Evolutionary conservation across 2,888 invertebrate species (phyloP).

Genomic region (Drosophila phalerata): DNA sequence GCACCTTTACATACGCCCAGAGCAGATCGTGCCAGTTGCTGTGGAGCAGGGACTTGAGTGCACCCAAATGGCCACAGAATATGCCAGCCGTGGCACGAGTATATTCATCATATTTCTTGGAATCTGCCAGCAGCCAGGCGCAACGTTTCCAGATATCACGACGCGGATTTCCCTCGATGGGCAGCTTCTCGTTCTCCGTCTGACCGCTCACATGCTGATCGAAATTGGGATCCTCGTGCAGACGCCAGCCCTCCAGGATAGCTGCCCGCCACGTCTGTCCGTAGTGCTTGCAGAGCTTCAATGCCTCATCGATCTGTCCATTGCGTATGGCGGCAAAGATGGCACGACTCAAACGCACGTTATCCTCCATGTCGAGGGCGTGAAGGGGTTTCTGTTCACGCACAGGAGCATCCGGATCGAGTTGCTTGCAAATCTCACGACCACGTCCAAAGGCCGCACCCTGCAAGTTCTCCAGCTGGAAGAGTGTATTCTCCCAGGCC

Average conservation of each 20-base stretch:
- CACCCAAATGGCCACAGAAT: conserved; percentile 93
- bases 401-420: conserved; percentile 96
- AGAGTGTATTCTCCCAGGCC: conserved; percentile 96
- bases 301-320: conserved; percentile 94
- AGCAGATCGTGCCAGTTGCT: conserved; percentile 95
- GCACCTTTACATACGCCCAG: conserved; percentile 94
- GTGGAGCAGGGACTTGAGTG: conserved; percentile 91
- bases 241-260: conserved; percentile 95
- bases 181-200: conserved; percentile 78
- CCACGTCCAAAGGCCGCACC: conserved; percentile 88
- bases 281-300: conserved; percentile 92
- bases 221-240: conserved; percentile 94
- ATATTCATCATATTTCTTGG: conserved; percentile 87
- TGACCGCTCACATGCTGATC: conserved; percentile 83
- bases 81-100: conserved; percentile 90
- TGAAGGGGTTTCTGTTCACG: conserved; percentile 92
- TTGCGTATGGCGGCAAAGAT: conserved; percentile 92
- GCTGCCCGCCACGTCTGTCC: conserved; percentile 97
- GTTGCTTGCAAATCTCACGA: conserved; percentile 88
- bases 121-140: conserved; percentile 88
- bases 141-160: conserved; percentile 92
- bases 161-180: conserved; percentile 93
- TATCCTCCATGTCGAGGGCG: conserved; percentile 95
- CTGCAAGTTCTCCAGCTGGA: conserved; percentile 88
- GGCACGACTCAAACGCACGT: conserved; percentile 87